These are phyloP conservation scores for Vulpes lagopus DNA, from an alignment of 2,113 vertebrate genomes.

Conservation along the genomic window DNA sequence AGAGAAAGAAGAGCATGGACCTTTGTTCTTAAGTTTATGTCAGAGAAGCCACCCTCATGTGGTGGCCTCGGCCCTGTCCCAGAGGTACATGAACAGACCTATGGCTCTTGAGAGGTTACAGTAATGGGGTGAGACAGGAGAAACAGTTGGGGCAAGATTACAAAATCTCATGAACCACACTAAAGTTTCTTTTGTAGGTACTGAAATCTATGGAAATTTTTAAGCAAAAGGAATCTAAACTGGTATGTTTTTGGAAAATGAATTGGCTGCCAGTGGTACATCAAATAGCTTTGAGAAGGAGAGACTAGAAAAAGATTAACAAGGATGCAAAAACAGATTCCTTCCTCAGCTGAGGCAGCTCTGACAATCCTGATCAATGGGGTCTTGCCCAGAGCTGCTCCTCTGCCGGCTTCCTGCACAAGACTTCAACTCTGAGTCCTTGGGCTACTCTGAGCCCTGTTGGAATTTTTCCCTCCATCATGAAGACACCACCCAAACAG, in stretches of 20 bases:
- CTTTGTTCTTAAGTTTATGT: not conserved
- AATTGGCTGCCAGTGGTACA: not conserved
- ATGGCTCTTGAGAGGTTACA: not conserved
- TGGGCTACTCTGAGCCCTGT: no score
- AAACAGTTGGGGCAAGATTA: not conserved
- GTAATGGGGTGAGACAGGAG: not conserved
- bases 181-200: constrained; percentile 1
- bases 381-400: no score
- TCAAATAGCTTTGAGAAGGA: not conserved
- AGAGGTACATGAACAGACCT: not conserved
- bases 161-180: not conserved
- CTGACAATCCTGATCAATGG: not conserved
- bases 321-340: not conserved
- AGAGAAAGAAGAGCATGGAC: not conserved
- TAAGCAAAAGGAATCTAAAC: not conserved
- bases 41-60: no score
- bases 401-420: not conserved
- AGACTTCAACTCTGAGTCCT: not conserved
- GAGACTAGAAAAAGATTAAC: not conserved
- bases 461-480: not conserved
- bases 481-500: not conserved
- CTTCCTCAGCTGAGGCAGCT: not conserved
- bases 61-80: no score
- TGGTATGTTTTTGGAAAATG: not conserved
- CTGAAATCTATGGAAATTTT: not conserved